A percentile compares a stretch with the other conserved stretches of the same genome.
Conservation (phyloP, 2,888 invertebrate species). For the Platerodrilus igneus region DNA sequence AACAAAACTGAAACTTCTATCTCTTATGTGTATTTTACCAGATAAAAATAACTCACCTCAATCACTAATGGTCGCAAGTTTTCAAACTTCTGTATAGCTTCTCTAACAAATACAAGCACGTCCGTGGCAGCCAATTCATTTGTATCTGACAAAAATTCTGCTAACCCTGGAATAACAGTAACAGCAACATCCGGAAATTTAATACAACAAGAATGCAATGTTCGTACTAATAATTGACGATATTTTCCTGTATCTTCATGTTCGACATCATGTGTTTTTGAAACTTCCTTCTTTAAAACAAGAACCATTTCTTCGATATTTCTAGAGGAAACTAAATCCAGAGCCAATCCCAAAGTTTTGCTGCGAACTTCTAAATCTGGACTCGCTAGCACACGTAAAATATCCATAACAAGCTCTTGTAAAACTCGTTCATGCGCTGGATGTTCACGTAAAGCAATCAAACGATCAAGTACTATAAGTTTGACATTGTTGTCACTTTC, state of each 20-base stretch:
- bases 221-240: slow-evolving; percentile 89
- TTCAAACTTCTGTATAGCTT: slow-evolving; percentile 93
- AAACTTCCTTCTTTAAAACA: slow-evolving; percentile 87
- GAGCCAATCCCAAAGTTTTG: slow-evolving; percentile 53
- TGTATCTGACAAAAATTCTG: slow-evolving; percentile 87
- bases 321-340: slow-evolving; percentile 86
- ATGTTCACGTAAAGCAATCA: slow-evolving; percentile 81
- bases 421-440: slow-evolving; percentile 82
- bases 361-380: slow-evolving; percentile 87
- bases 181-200: slow-evolving; percentile 95
- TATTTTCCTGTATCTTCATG: slow-evolving; percentile 92
- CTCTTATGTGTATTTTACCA: too few species aligned
- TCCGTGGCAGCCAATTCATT: slow-evolving; percentile 89
- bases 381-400: slow-evolving; percentile 84
- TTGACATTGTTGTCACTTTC: slow-evolving; percentile 99
- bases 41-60: slow-evolving; percentile 54
- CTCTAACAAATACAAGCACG: slow-evolving; percentile 90
- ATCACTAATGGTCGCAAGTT: slow-evolving; percentile 76
- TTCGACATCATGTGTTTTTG: slow-evolving; percentile 83
- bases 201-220: slow-evolving; percentile 88
- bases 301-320: slow-evolving; percentile 95
- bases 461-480: slow-evolving; percentile 90
- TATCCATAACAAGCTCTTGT: slow-evolving; percentile 94
- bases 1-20: too few species aligned
- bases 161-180: slow-evolving; percentile 88